Base-by-base conservation (phyloP, 2,888 invertebrate species). In the Antheraea assamensis region DNA sequence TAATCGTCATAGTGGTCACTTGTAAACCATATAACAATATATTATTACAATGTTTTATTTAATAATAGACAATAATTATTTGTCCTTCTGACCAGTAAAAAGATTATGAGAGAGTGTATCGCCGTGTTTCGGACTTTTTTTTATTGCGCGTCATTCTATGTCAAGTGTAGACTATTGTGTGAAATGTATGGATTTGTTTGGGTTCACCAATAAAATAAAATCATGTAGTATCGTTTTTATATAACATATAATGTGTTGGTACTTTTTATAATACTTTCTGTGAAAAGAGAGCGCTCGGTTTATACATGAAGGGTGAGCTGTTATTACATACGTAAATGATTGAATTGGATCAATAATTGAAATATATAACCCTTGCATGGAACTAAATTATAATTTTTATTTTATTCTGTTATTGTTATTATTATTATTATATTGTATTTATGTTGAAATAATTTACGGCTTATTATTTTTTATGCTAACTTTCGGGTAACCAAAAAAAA, bases 221-320 rank as follows among this genome's bases (percentile, higher is more conserved):
- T 55, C 49, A 68, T 72, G 52, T 47, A 68, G 71, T 55, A 31
- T 71, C 31, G 31, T 31, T 49, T 49, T 7, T n/a, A 66, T 72
- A 52, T 47, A 31, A 78, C 79, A 77, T 81, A 55, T 27, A 31
- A 47, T 21, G 31, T 35, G 31, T n/a, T 72, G 30, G 21, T 47
- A 72, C 49, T 30, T 66, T 58, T 72, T 64, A 52, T 30, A 71
- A 71, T 55, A 71, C n/a, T 72, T 49, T 72, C 24, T 68, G 66
- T 52, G 72, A 55, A 68, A 55, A 27, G 24, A 68, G 55, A 21
- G 81, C 84, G 83, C 77, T 78, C 78, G 35, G 78, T 82, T 75
- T 79, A 82, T 87, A 90, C 85, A 94, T 94, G 94, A 94, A 94
- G 93, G 93, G 94, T 94, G 88, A 93, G 93, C 27, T 58, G 21